phyloP scores from a whole-genome alignment of 2,888 invertebrate species.

The Chrysolina oricalcia region DNA sequence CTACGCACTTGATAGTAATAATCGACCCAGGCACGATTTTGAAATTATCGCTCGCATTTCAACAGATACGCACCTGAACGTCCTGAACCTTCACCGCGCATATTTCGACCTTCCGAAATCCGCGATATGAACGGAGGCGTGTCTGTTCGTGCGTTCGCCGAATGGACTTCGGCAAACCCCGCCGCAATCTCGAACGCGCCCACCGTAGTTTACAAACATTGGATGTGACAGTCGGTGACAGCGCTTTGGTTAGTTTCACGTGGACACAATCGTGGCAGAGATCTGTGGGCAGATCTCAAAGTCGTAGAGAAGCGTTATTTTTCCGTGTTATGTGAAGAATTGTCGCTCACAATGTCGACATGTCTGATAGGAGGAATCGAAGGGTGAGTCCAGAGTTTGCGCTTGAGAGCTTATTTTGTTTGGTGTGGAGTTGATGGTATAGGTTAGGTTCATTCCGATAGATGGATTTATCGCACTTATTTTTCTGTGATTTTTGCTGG shows the following conservation, averaged over 20 bases:
- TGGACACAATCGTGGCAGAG: conserved; percentile 6
- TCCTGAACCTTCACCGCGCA: background rate
- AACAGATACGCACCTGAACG: background rate
- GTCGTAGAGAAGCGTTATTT: background rate
- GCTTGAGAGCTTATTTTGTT: background rate
- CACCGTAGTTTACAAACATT: background rate
- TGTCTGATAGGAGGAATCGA: conserved; percentile 11
- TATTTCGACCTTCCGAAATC: conserved; percentile 5
- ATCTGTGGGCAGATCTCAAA: no score
- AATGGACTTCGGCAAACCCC: conserved; percentile 1
- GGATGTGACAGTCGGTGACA: conserved; percentile 5
- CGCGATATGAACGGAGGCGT: conserved; percentile 4
- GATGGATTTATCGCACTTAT: no score
- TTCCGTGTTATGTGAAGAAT: conserved; percentile 2
- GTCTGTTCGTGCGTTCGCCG: background rate
- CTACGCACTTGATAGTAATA: no score
- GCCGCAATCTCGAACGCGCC: background rate
- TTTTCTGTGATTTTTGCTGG: no score
- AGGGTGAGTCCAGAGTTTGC: conserved; percentile 6
- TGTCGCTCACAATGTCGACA: background rate
- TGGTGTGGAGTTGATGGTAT: no score
- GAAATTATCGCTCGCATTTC: background rate
- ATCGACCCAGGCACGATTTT: no score
- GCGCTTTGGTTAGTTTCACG: background rate
- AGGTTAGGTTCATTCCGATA: no score